These are phyloP conservation scores for Vultur gryphus DNA, from an alignment of 2,797 vertebrate genomes.

Conservation along the genomic window DNA sequence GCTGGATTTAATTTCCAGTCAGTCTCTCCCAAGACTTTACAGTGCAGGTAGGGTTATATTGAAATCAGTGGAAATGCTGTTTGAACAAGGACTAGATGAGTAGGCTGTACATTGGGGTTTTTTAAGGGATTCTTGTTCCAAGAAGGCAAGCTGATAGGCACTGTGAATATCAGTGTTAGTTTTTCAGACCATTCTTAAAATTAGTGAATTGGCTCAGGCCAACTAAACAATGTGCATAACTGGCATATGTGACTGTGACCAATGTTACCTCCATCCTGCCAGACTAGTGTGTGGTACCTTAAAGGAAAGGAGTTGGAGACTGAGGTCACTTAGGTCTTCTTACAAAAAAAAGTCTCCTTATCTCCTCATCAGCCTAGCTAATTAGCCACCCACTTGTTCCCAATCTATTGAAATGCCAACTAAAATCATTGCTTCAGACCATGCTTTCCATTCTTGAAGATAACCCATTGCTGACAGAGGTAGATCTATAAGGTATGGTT, in stretches of 20 bases:
- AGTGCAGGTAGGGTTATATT: not conserved
- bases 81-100: not conserved
- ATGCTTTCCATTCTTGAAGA: not conserved
- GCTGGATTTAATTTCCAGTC: not conserved
- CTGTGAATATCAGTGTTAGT: not conserved
- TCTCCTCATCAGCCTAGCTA: not conserved
- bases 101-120: rapidly evolving
- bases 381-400: not conserved
- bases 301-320: not conserved
- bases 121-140: not conserved
- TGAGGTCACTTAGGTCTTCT: not conserved
- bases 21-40: not conserved
- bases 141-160: not conserved
- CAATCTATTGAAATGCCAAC: not conserved
- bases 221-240: not conserved
- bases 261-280: not conserved
- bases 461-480: rapidly evolving
- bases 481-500: not conserved
- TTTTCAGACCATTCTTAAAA: not conserved
- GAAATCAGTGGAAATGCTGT: not conserved
- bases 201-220: not conserved
- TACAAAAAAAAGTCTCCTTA: not conserved
- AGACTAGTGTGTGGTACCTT: not conserved
- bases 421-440: not conserved
- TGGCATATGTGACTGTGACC: not conserved